Evolutionary conservation across 2,797 vertebrate genomes (phyloP).

Genomic region (Characodon lateralis): DNA sequence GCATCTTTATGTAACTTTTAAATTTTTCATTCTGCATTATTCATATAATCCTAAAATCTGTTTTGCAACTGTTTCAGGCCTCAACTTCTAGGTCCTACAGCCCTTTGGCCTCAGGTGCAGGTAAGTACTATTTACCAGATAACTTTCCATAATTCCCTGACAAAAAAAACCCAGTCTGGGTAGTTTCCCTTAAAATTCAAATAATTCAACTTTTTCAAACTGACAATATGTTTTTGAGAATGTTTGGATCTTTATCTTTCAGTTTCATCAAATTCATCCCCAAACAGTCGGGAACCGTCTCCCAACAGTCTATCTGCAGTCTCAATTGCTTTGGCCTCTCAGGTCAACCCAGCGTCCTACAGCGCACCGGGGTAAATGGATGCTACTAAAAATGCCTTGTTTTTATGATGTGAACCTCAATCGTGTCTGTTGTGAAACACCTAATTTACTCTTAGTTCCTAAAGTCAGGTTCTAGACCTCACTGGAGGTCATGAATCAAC

Average conservation of each 20-base stretch:
- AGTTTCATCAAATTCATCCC: conserved; percentile 95
- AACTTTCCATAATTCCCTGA: background rate
- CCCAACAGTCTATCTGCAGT: conserved; percentile 84
- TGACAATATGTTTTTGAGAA: background rate
- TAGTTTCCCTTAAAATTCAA: background rate
- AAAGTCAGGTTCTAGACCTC: background rate
- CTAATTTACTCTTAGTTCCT: background rate
- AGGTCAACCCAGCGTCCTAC: conserved; percentile 87
- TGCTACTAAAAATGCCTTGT: background rate
- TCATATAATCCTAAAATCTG: background rate
- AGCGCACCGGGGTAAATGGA: conserved; percentile 85
- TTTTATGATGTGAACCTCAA: background rate
- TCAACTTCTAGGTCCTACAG: conserved; percentile 90
- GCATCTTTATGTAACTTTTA: background rate
- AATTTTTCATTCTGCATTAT: background rate
- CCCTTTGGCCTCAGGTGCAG: conserved; percentile 87
- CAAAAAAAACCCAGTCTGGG: background rate
- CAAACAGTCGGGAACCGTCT: conserved; percentile 90
- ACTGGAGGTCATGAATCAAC: no score
- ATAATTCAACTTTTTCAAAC: background rate
- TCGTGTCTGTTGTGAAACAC: no score
- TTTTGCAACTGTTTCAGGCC: conserved; percentile 77
- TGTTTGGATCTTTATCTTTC: conserved; percentile 23
- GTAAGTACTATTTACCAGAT: conserved; percentile 66
- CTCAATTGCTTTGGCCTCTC: conserved; percentile 83